Evolutionary conservation across 2,888 invertebrate genomes (phyloP).

Genomic region (Drosophila cracens): DNA sequence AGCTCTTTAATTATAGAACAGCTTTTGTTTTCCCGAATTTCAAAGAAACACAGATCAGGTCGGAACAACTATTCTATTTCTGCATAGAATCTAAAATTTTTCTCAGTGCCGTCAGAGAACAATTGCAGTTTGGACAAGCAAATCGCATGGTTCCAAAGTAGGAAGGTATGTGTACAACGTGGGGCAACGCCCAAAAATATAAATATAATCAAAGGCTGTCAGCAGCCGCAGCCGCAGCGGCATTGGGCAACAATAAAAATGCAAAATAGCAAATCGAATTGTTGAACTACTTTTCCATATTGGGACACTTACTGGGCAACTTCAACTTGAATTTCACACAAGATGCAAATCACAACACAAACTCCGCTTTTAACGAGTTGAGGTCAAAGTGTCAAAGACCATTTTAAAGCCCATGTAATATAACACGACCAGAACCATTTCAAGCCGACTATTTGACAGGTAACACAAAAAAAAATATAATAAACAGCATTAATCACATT

Average conservation of each 20-base stretch:
- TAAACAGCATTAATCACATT: conserved; percentile 55
- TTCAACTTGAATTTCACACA: conserved; percentile 62
- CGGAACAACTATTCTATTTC: neutral
- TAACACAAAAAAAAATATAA: conserved; percentile 2
- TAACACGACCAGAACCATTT: conserved; percentile 40
- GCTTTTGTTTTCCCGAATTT: neutral
- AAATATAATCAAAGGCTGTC: conserved; percentile 78
- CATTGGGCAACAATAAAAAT: conserved; percentile 77
- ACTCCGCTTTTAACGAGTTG: conserved; percentile 40
- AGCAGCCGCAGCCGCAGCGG: conserved; percentile 22
- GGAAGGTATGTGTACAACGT: conserved; percentile 60
- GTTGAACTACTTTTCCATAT: conserved; percentile 72
- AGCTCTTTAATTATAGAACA: neutral
- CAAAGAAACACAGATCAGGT: neutral
- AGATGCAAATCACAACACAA: conserved; percentile 63
- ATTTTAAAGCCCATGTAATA: conserved; percentile 34
- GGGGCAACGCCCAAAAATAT: conserved; percentile 75
- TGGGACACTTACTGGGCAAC: conserved; percentile 49
- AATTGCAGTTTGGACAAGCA: conserved; percentile 58
- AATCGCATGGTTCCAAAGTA: conserved; percentile 47
- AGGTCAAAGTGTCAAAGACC: conserved; percentile 68
- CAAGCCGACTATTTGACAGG: conserved; percentile 55
- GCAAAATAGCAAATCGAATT: conserved; percentile 74
- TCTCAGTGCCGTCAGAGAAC: conserved; percentile 61
- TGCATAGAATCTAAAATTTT: conserved; percentile 6